Conservation (phyloP, 1,140 invertebrate species). For the Ectropis grisescens region DNA sequence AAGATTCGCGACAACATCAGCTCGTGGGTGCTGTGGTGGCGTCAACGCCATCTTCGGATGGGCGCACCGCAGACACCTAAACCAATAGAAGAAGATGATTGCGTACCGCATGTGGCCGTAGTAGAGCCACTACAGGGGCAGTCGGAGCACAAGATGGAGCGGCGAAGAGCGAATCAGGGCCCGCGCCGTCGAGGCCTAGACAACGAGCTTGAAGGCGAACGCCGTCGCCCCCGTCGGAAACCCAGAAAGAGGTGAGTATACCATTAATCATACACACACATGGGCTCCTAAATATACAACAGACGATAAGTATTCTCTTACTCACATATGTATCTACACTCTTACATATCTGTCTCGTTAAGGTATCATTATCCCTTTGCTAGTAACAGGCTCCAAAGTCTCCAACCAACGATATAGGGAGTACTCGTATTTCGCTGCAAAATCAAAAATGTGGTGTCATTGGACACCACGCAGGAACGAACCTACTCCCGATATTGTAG, state of each 20-base stretch:
- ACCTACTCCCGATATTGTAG: no score
- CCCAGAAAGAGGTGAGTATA: conserved; percentile 43
- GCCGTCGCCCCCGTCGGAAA: conserved; percentile 34
- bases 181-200: conserved; percentile 50
- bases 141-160: conserved; percentile 42
- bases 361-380: no score
- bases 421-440: no score
- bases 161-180: conserved; percentile 27
- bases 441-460: no score
- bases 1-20: conserved; percentile 64
- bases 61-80: conserved; percentile 63
- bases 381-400: no score
- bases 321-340: no score
- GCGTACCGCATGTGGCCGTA: conserved; percentile 41
- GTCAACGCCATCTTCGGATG: conserved; percentile 62
- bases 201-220: conserved; percentile 47
- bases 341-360: no score
- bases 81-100: conserved; percentile 50
- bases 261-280: no score
- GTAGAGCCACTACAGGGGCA: conserved; percentile 31
- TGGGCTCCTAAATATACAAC: no score
- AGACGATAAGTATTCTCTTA: no score
- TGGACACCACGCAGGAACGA: no score
- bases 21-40: conserved; percentile 64
- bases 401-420: no score